Conservation (phyloP, 2,888 invertebrate genomes). For the Macrophya alboannulata region DNA sequence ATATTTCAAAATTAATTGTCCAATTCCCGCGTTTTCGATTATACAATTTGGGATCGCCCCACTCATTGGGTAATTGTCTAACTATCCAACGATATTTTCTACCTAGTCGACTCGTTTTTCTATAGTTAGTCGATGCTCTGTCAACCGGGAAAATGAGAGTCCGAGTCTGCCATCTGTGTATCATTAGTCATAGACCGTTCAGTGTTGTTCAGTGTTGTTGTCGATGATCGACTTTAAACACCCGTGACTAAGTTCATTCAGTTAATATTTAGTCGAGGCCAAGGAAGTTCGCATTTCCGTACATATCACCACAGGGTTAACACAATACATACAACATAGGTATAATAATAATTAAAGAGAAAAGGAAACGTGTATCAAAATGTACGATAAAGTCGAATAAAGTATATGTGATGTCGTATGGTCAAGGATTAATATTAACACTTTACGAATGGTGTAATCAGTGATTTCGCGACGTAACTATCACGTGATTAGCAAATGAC, state of each 20-base stretch:
- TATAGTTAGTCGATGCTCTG: not conserved
- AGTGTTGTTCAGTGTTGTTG: not conserved
- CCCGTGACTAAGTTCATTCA: not conserved
- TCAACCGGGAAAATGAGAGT: not conserved
- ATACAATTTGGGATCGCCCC: not conserved
- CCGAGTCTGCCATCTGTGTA: not conserved
- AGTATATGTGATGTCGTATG: not conserved
- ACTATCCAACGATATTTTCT: not conserved
- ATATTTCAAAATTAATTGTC: not conserved
- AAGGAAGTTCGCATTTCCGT: not conserved
- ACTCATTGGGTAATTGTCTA: not conserved
- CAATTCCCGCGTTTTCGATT: not conserved
- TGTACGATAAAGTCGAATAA: not conserved
- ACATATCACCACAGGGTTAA: constrained; percentile 6
- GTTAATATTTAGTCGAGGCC: not conserved
- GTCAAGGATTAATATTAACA: not conserved
- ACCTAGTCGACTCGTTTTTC: not conserved
- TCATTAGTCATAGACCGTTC: not conserved
- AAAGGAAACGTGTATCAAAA: not conserved
- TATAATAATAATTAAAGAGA: constrained; percentile 8
- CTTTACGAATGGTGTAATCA: constrained; percentile 6
- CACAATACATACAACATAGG: not conserved
- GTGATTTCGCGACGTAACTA: constrained; percentile 56
- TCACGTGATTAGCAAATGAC: constrained; percentile 63
- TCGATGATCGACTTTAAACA: not conserved